Percentiles rank a stretch among this genome's conserved stretches.
Conservation (phyloP, 2,888 invertebrate genomes). For the Aethes cnicana region DNA sequence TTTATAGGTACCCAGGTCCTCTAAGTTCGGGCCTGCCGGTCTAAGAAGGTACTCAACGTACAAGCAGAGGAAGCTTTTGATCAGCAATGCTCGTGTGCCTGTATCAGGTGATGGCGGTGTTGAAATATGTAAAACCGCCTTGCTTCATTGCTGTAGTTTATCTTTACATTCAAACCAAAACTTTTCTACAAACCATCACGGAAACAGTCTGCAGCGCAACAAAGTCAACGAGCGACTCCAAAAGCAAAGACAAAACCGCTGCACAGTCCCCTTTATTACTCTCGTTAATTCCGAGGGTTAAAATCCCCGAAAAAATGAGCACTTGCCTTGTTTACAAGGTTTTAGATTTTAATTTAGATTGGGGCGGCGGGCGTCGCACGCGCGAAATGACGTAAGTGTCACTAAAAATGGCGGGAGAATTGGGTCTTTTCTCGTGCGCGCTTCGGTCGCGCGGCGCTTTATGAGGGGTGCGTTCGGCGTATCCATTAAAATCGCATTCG, state of each 20-base stretch:
- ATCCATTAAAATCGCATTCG: conserved; percentile 83
- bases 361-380: conserved; percentile 58
- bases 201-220: conserved; percentile 31
- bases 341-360: conserved; percentile 84
- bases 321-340: conserved; percentile 84
- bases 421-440: conserved; percentile 45
- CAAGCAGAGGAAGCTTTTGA: too few species aligned
- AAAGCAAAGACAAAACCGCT: conserved; percentile 56
- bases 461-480: conserved; percentile 51
- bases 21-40: too few species aligned
- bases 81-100: too few species aligned
- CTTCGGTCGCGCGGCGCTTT: conserved; percentile 46
- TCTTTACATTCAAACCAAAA: too few species aligned
- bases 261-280: conserved; percentile 63
- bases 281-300: conserved; percentile 81
- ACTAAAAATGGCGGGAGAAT: conserved; percentile 44
- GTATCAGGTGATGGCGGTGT: too few species aligned
- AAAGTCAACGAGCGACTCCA: conserved; percentile 43
- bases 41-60: too few species aligned
- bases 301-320: conserved; percentile 84
- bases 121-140: too few species aligned
- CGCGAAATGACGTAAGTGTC: conserved; percentile 61
- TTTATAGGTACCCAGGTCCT: too few species aligned
- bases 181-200: not conserved
- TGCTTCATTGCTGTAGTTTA: too few species aligned